Evolutionary conservation across 2,888 invertebrate genomes (phyloP).

Genomic region (Agapostemon virescens): DNA sequence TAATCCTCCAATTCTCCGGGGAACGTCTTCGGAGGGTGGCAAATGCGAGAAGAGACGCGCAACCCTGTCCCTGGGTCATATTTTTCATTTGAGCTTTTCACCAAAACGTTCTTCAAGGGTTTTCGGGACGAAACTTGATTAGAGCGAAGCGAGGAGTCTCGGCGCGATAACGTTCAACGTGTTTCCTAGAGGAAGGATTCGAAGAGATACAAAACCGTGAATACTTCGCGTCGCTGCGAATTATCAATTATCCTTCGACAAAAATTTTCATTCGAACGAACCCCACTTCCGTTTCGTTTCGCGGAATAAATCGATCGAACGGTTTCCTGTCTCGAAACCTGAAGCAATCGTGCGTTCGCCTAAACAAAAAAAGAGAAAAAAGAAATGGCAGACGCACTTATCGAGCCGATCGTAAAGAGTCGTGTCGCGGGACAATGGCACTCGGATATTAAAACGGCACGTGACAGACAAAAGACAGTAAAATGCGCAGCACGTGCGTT

Average conservation of each 20-base stretch:
- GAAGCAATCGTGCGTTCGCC: neutral
- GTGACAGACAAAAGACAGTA: constrained; percentile 76
- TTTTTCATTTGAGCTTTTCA: constrained; percentile 59
- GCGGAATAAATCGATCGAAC: neutral
- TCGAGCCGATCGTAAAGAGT: constrained; percentile 57
- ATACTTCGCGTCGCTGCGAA: neutral
- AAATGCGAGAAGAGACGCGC: constrained; percentile 67
- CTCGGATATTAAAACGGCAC: constrained; percentile 75
- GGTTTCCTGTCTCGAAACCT: neutral
- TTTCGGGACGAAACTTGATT: constrained; percentile 10
- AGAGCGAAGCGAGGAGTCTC: neutral
- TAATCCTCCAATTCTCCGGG: constrained; percentile 76
- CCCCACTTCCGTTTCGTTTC: neutral
- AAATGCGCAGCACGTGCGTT: constrained; percentile 77
- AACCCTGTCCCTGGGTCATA: constrained; percentile 37
- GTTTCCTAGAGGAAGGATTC: neutral
- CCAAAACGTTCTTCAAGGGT: constrained; percentile 19
- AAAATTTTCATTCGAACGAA: neutral
- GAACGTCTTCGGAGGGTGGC: constrained; percentile 71
- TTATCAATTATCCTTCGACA: neutral
- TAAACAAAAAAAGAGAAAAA: too few species aligned
- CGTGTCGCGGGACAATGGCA: constrained; percentile 66
- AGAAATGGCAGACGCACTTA: constrained; percentile 59
- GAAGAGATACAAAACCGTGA: neutral
- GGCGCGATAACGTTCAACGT: neutral